A percentile compares a stretch with the other conserved stretches of the same genome.
Conservation (phyloP, 2,888 invertebrate species). For the Coelogynopora nodosa region DNA sequence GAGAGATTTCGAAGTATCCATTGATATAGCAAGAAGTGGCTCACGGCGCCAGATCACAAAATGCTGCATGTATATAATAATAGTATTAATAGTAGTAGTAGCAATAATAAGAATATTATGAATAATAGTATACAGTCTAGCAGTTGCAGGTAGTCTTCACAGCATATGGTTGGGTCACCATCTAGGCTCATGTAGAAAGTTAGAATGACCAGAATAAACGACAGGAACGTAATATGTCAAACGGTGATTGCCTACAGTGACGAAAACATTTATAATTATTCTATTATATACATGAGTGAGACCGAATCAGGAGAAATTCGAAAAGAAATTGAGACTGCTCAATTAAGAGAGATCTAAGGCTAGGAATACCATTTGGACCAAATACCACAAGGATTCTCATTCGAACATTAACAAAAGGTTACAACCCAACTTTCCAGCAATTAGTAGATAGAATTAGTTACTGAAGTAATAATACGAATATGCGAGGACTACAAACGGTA, state of each 20-base stretch:
- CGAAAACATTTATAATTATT: background rate
- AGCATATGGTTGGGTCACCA: constrained; percentile 9
- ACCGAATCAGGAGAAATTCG: constrained; percentile 14
- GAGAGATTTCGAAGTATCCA: constrained; percentile 16
- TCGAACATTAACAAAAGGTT: background rate
- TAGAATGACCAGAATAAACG: constrained; percentile 4
- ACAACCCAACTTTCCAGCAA: background rate
- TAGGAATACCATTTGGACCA: background rate
- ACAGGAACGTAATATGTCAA: background rate
- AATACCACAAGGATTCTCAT: background rate
- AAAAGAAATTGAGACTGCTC: constrained; percentile 12
- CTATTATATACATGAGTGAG: background rate
- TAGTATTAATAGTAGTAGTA: background rate
- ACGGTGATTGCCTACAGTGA: background rate
- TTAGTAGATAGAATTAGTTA: background rate
- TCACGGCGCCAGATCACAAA: constrained; percentile 23
- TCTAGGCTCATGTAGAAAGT: background rate
- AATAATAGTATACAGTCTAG: background rate
- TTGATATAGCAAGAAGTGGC: constrained; percentile 27
- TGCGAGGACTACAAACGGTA: constrained; percentile 12
- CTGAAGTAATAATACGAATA: background rate
- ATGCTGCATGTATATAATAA: constrained; percentile 22
- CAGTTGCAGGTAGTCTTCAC: background rate
- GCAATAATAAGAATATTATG: constrained; percentile 13
- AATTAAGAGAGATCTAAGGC: constrained; percentile 28